Percentiles rank a stretch among this genome's conserved stretches.
These are phyloP conservation scores for Oscheius myriophilus DNA, from an alignment of 2,888 invertebrate species.

Conservation along the genomic window DNA sequence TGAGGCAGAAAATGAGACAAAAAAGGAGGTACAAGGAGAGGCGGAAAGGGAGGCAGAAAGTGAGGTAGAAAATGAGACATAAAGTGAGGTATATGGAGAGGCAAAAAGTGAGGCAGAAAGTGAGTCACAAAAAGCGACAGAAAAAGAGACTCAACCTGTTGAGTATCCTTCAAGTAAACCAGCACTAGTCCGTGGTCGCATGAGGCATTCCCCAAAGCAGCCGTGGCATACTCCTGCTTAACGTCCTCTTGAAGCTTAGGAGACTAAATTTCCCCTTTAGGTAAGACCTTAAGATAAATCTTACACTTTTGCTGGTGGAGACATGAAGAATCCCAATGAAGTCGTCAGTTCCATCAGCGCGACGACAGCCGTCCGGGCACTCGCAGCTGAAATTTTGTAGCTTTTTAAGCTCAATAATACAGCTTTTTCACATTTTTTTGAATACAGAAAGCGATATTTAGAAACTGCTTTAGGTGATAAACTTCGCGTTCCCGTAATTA, in stretches of 20 bases:
- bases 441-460: too few relatives aligned
- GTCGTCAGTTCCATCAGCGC: constrained; percentile 51
- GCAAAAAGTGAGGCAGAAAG: too few relatives aligned
- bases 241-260: constrained; percentile 55
- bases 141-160: constrained; percentile 56
- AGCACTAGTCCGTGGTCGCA: constrained; percentile 68
- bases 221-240: constrained; percentile 57
- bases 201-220: constrained; percentile 57
- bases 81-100: too few relatives aligned
- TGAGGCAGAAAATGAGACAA: too few relatives aligned
- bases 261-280: constrained; percentile 39
- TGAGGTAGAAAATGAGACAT: too few relatives aligned
- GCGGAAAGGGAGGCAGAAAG: too few relatives aligned
- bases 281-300: background rate
- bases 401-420: background rate
- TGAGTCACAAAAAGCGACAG: too few relatives aligned
- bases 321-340: constrained; percentile 62
- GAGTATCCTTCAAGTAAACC: constrained; percentile 63
- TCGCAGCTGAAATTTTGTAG: constrained; percentile 42
- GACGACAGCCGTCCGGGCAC: constrained; percentile 52
- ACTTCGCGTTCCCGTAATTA: too few relatives aligned
- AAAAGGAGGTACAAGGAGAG: too few relatives aligned
- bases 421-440: background rate
- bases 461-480: too few relatives aligned
- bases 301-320: constrained; percentile 51